A percentile compares a stretch with the other conserved stretches of the same genome.
These are phyloP conservation scores for Paratrypauchen microcephalus DNA, from an alignment of 2,797 vertebrate genomes.

Conservation along the genomic window DNA sequence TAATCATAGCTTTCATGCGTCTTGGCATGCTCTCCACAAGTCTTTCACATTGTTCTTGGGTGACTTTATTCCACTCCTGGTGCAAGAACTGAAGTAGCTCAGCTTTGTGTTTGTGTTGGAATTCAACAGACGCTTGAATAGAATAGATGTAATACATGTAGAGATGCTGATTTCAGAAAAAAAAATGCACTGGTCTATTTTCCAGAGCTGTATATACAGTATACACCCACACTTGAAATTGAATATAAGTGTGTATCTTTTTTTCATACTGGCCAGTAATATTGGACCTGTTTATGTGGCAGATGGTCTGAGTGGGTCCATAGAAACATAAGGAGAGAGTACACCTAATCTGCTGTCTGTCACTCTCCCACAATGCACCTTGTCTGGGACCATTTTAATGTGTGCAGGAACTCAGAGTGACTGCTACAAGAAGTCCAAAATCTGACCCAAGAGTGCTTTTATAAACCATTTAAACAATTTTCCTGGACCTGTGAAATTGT, in stretches of 20 bases:
- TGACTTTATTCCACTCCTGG: no score
- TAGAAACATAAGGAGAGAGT: conserved; percentile 26
- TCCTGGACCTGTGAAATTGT: background rate
- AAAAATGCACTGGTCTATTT: no score
- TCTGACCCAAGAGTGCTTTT: conserved; percentile 19
- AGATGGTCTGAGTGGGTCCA: conserved; percentile 31
- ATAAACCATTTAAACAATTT: background rate
- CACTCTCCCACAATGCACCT: conserved; percentile 38
- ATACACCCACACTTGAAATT: background rate
- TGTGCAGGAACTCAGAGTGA: conserved; percentile 23
- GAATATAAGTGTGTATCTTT: conserved; percentile 27
- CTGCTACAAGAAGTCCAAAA: conserved; percentile 19
- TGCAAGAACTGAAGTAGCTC: no score
- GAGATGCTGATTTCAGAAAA: no score
- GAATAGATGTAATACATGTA: no score
- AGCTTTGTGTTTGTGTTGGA: no score
- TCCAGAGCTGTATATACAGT: no score
- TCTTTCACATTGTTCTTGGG: no score
- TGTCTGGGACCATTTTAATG: conserved; percentile 22
- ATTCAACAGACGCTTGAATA: no score
- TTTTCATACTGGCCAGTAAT: conserved; percentile 24
- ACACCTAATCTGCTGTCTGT: conserved; percentile 35
- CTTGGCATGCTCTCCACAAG: no score
- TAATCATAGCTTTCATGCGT: no score
- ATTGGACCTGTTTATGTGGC: conserved; percentile 24